These are phyloP conservation scores for Linhomoeus sp. DNA, from an alignment of 2,888 invertebrate genomes.

Conservation along the genomic window DNA sequence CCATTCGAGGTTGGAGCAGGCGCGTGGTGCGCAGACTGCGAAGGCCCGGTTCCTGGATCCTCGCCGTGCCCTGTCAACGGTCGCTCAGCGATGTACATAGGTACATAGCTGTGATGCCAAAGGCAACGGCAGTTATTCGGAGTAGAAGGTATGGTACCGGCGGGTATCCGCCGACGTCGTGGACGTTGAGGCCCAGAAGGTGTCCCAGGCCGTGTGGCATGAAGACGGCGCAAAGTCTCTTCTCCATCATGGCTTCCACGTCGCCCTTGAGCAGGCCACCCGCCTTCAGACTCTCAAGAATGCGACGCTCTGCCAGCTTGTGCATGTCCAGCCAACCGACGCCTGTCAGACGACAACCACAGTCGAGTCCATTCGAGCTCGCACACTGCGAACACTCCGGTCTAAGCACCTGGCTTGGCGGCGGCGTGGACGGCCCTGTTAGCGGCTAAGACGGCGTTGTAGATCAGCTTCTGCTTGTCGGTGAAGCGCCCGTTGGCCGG, in stretches of 20 bases:
- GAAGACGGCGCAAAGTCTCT: constrained; percentile 43
- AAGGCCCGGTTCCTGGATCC: constrained; percentile 48
- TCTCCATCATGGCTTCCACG: constrained; percentile 35
- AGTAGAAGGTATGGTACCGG: too few relatives aligned
- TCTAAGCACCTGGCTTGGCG: constrained; percentile 59
- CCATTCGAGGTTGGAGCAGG: constrained; percentile 37
- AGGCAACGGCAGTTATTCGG: too few relatives aligned
- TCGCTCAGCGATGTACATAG: too few relatives aligned
- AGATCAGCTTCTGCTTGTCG: constrained; percentile 60
- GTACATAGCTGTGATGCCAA: too few relatives aligned
- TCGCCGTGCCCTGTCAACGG: constrained; percentile 15
- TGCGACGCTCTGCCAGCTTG: constrained; percentile 46
- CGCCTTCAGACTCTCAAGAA: constrained; percentile 52
- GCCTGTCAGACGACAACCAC: constrained; percentile 30
- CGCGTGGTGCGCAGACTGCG: constrained; percentile 61
- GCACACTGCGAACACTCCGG: constrained; percentile 86
- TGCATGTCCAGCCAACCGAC: constrained; percentile 89
- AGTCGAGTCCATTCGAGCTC: constrained; percentile 43
- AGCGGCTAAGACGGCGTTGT: constrained; percentile 63
- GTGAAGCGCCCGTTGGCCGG: constrained; percentile 87
- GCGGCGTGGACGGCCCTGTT: constrained; percentile 59
- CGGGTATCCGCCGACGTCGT: constrained; percentile 86
- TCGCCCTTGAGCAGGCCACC: constrained; percentile 50
- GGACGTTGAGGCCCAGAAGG: constrained; percentile 80
- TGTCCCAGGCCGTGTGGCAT: constrained; percentile 96